phyloP scores from a whole-genome alignment of 37 sponge, comb jelly and placozoan species.

The Halichondria panicea region DNA sequence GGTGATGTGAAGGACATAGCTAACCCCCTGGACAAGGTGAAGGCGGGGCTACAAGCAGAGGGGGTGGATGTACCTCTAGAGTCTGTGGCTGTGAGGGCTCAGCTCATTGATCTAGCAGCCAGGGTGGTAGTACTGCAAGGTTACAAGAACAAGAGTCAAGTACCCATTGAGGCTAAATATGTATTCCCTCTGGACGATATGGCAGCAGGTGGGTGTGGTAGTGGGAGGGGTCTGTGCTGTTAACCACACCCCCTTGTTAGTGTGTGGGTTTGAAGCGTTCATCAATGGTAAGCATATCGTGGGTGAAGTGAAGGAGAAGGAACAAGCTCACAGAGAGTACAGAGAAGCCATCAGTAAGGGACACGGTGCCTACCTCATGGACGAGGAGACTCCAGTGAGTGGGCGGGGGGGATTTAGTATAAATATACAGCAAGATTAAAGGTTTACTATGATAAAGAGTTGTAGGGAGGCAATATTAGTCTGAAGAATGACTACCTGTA shows the following conservation, averaged over 20 bases:
- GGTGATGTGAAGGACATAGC: slow-evolving; percentile 73
- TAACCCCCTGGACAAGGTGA: slow-evolving; percentile 86
- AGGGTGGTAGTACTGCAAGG: slow-evolving; percentile 88
- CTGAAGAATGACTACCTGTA: too few relatives aligned
- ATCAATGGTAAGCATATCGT: slow-evolving; percentile 98
- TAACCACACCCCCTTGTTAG: slow-evolving; percentile 21
- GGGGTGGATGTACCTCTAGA: slow-evolving; percentile 83
- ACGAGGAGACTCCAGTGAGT: slow-evolving; percentile 95
- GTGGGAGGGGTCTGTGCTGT: background rate
- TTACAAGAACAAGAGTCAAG: slow-evolving; percentile 80
- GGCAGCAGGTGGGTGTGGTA: slow-evolving; percentile 78
- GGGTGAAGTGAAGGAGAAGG: slow-evolving; percentile 98
- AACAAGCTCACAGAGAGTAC: slow-evolving; percentile 97
- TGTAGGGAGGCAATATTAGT: too few relatives aligned
- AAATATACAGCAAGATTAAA: background rate
- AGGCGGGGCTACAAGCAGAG: slow-evolving; percentile 84
- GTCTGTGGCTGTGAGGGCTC: slow-evolving; percentile 82
- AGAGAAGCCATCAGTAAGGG: slow-evolving; percentile 96
- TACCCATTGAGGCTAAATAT: slow-evolving; percentile 96
- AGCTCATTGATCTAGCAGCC: slow-evolving; percentile 86
- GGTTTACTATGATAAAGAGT: too few relatives aligned
- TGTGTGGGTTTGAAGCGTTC: slow-evolving; percentile 99
- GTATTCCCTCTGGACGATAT: slow-evolving; percentile 98
- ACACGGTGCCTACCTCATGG: slow-evolving; percentile 99
- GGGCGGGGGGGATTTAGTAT: background rate